Evolutionary conservation across 2,797 vertebrate species (phyloP).

Genomic region (Spondyliosoma cantharus): DNA sequence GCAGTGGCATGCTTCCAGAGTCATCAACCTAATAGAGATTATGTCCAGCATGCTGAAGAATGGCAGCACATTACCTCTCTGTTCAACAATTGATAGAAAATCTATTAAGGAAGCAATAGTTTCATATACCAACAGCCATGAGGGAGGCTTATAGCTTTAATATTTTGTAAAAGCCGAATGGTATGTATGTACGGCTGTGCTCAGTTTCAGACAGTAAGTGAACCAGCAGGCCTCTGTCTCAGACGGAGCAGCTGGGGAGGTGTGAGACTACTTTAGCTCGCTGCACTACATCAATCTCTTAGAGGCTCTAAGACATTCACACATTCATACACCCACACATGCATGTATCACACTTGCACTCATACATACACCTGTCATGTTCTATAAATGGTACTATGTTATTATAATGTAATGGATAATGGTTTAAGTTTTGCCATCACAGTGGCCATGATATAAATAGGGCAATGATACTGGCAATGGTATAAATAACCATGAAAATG

Average conservation of each 20-base stretch:
- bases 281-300: slow-evolving; percentile 78
- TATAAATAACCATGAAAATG: background rate
- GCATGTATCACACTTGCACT: slow-evolving; percentile 39
- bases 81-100: slow-evolving; percentile 18
- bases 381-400: slow-evolving; percentile 39
- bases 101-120: slow-evolving; percentile 9
- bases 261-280: slow-evolving; percentile 82
- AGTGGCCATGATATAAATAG: background rate
- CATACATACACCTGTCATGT: slow-evolving; percentile 36
- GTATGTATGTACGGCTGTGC: slow-evolving; percentile 22
- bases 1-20: slow-evolving; percentile 50
- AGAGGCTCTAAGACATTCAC: slow-evolving; percentile 46
- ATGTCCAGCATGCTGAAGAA: slow-evolving; percentile 27
- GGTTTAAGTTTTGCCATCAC: slow-evolving; percentile 34
- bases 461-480: background rate
- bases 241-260: slow-evolving; percentile 79
- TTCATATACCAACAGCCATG: slow-evolving; percentile 19
- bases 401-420: slow-evolving; percentile 43
- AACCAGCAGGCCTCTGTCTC: slow-evolving; percentile 63
- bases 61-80: slow-evolving; percentile 13
- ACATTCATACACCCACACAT: slow-evolving; percentile 43
- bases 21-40: slow-evolving; percentile 48
- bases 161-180: slow-evolving; percentile 33
- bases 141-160: slow-evolving; percentile 30
- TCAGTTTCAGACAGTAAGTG: slow-evolving; percentile 46